Evolutionary conservation across 2,113 vertebrate species (phyloP), one percentile per base, ranked within the genome.

Genomic region (Microcebus murinus): DNA sequence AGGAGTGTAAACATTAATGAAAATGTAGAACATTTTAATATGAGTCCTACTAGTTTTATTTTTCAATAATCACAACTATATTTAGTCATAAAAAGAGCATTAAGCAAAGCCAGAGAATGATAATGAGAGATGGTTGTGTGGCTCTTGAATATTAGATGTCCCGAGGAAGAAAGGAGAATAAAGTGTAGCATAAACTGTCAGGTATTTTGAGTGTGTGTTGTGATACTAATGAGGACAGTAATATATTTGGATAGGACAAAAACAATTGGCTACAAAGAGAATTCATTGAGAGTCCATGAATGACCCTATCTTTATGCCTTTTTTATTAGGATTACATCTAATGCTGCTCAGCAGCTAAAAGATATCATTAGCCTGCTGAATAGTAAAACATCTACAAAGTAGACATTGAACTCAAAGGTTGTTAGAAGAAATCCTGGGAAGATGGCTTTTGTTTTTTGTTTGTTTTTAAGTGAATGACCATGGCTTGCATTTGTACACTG

Each of bases 1-100:
- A 98, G 96, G 90, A 97, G 65, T 98, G 81, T 95, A 98, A 96
- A 97, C 86, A 96, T 96, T 98, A 98, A 98, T 97, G 94, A 98
- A 98, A 92, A 97, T 73, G 59, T 90, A 91, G 85, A n/a, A 95
- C 83, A 89, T 97, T 98, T 98, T 97, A 94, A 76, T 86, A 93
- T 89, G 61, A 98, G 80, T 96, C 68, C 77, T 97, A 97, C 91
- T 95, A 86, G 27, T 93, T 97, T 98, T 97, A 87, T 96, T 98
- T 92, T 98, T 94, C 92, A 96, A 91, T 83, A 92, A 67, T 31
- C 68, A 95, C 48, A 95, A 95, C 50, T 92, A 87, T 82, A 98
- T 52, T 92, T 94, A 96, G 68, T 79, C 97, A 96, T 98, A 96
- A 91, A 63, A 63, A 91, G 29, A 90, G 79, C 92, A 97, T 98